Conservation (phyloP, 2,797 vertebrate species). For the Acestrorhynchus altus region DNA sequence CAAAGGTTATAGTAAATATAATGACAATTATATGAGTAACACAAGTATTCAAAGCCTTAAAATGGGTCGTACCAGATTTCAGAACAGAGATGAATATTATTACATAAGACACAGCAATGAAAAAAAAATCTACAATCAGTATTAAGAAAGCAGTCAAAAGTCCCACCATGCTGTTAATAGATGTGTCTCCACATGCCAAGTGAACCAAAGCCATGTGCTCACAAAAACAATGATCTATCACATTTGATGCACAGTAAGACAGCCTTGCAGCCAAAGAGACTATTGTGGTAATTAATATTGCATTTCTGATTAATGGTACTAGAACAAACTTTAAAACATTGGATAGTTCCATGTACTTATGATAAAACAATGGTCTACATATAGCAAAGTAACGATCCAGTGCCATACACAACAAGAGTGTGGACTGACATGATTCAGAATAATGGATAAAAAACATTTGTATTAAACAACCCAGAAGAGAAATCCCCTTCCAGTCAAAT, state of each 20-base stretch:
- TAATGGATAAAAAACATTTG: slow-evolving; percentile 72
- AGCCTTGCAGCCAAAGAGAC: slow-evolving; percentile 58
- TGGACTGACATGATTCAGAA: slow-evolving; percentile 67
- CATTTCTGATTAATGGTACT: slow-evolving; percentile 59
- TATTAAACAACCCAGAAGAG: slow-evolving; percentile 59
- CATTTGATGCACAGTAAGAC: slow-evolving; percentile 64
- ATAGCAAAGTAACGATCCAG: slow-evolving; percentile 70
- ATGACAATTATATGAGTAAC: slow-evolving; percentile 73
- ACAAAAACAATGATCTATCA: slow-evolving; percentile 75
- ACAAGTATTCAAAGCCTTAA: slow-evolving; percentile 72
- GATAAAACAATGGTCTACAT: slow-evolving; percentile 66
- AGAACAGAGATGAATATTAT: slow-evolving; percentile 68
- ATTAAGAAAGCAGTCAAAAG: slow-evolving; percentile 62
- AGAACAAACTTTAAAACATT: slow-evolving; percentile 52
- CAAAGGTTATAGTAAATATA: slow-evolving; percentile 55
- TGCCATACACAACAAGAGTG: slow-evolving; percentile 70
- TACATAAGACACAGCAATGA: slow-evolving; percentile 70
- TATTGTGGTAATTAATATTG: slow-evolving; percentile 7
- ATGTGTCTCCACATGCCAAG: slow-evolving; percentile 50
- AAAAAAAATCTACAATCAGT: slow-evolving; percentile 64
- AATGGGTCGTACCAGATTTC: slow-evolving; percentile 52
- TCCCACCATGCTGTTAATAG: slow-evolving; percentile 58
- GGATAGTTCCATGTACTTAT: slow-evolving; percentile 42
- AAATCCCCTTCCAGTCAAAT: slow-evolving; percentile 62
- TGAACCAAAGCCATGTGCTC: slow-evolving; percentile 75